Conservation (phyloP, 2,113 vertebrate species). For the Connochaetes taurinus region DNA sequence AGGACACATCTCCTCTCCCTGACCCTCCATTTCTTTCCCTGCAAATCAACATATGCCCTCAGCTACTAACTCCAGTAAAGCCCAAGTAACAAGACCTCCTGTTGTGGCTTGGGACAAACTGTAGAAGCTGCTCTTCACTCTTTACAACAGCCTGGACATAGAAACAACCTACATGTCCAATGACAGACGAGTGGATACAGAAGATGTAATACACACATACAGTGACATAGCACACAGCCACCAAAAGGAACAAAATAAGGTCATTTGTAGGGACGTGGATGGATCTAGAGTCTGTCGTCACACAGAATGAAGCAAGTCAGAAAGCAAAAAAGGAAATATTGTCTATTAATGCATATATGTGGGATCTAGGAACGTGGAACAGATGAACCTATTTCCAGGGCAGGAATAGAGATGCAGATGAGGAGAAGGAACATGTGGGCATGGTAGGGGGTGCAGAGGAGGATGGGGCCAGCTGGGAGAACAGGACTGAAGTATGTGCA, state of each 20-base stretch:
- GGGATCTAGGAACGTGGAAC: not conserved
- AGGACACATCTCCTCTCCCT: rapidly evolving
- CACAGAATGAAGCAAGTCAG: not conserved
- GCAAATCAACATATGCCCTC: rapidly evolving
- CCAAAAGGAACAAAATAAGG: not conserved
- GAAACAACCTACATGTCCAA: not conserved
- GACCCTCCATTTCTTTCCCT: not conserved
- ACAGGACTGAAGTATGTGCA: rapidly evolving
- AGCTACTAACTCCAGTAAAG: too few species aligned
- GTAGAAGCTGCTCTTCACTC: rapidly evolving
- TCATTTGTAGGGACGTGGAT: not conserved
- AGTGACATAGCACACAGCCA: not conserved
- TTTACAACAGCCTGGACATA: not conserved
- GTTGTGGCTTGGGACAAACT: rapidly evolving
- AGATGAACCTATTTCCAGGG: not conserved
- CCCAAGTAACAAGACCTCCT: rapidly evolving
- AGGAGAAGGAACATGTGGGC: not conserved
- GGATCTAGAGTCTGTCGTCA: not conserved
- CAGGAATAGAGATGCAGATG: not conserved
- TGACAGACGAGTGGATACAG: not conserved
- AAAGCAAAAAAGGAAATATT: not conserved
- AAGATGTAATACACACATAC: not conserved
- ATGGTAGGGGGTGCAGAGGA: not conserved
- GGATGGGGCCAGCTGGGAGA: not conserved
- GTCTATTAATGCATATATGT: not conserved